Evolutionary conservation across 2,113 vertebrate species (phyloP).

Genomic region (Rana temporaria): DNA sequence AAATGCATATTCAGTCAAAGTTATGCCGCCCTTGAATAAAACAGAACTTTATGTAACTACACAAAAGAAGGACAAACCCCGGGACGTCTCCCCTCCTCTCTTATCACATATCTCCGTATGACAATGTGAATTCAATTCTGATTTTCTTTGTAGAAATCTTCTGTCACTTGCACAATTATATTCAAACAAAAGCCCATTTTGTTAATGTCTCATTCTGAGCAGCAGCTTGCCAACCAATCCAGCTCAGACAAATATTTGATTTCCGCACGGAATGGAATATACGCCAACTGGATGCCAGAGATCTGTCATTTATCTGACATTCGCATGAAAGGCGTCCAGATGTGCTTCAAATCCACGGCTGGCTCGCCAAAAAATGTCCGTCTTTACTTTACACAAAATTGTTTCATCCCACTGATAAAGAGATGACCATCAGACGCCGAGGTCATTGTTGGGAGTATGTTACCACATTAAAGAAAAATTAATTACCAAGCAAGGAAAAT

Average conservation of each 20-base stretch:
- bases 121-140: conserved; percentile 1
- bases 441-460: too few species aligned
- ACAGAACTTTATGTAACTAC: background rate
- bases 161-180: conserved; percentile 36
- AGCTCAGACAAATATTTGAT: conserved; percentile 32
- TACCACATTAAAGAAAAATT: too few species aligned
- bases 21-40: background rate
- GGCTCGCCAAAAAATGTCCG: too few species aligned
- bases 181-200: conserved; percentile 35
- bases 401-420: too few species aligned
- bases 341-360: too few species aligned
- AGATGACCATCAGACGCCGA: too few species aligned
- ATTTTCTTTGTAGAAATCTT: conserved; percentile 34
- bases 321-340: too few species aligned
- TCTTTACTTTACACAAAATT: too few species aligned
- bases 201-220: background rate
- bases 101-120: conserved; percentile 22
- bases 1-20: background rate
- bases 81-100: background rate
- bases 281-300: background rate
- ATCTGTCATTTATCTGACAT: background rate
- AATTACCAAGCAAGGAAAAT: too few species aligned
- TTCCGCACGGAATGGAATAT: background rate
- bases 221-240: background rate
- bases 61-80: background rate